Conservation (phyloP, 2,888 invertebrate species). For the Platyscelio sp. region DNA sequence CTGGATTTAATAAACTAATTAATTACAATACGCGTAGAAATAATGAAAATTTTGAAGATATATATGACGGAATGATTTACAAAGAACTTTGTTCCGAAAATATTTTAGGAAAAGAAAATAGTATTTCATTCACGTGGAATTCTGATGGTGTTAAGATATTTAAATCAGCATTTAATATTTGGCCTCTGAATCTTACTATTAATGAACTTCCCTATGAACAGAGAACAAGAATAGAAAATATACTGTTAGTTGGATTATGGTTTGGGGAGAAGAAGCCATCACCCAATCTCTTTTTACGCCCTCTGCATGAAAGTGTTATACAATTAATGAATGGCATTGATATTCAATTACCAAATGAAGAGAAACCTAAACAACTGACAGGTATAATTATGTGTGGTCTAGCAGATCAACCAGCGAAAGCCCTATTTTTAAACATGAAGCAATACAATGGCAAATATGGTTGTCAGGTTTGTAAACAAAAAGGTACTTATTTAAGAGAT, state of each 20-base stretch:
- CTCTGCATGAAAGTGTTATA: not conserved
- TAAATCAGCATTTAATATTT: not conserved
- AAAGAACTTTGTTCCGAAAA: not conserved
- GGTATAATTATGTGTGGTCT: slow-evolving; percentile 8
- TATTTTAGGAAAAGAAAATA: not conserved
- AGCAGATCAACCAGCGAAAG: slow-evolving; percentile 1
- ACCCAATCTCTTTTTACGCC: slow-evolving; percentile 31
- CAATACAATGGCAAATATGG: slow-evolving; percentile 29
- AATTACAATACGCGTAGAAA: not conserved
- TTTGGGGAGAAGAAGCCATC: not conserved
- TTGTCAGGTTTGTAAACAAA: slow-evolving; percentile 4
- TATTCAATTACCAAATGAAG: not conserved
- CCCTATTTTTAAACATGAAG: slow-evolving; percentile 21
- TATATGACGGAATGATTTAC: not conserved
- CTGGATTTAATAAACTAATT: not conserved
- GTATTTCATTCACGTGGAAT: not conserved
- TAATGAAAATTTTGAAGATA: not conserved
- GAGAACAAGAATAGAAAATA: not conserved
- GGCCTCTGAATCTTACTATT: not conserved
- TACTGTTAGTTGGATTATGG: not conserved
- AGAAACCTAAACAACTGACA: not conserved
- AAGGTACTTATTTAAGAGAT: not conserved
- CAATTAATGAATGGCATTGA: not conserved
- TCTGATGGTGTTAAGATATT: not conserved
- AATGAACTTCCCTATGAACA: not conserved